phyloP scores from a whole-genome alignment of 2,888 invertebrate genomes.

The Philopedon plagiatum region DNA sequence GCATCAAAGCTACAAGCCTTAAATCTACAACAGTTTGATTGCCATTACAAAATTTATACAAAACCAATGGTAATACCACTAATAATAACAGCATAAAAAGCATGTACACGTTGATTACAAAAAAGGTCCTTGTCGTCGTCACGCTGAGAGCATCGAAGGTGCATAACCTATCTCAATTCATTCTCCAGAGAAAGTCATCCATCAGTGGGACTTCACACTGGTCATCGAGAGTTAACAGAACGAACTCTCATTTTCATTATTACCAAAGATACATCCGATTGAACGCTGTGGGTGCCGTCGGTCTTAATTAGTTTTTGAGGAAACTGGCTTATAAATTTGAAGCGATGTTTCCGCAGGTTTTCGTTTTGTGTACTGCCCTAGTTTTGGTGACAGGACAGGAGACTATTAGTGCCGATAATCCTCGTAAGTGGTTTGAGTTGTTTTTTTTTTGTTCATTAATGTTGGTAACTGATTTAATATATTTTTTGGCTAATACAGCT shows the following conservation, averaged over 20 bases:
- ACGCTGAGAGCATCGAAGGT: conserved; percentile 13
- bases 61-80: neutral
- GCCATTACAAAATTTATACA: neutral
- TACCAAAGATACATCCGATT: conserved; percentile 6
- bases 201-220: conserved; percentile 8
- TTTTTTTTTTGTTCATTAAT: neutral
- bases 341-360: neutral
- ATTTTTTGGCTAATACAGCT: too few species aligned
- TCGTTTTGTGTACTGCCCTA: neutral
- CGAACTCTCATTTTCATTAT: conserved; percentile 37
- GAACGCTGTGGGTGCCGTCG: conserved; percentile 5
- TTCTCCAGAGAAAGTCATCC: conserved; percentile 38
- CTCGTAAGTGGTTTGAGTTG: conserved; percentile 28
- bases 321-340: neutral
- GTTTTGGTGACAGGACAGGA: conserved; percentile 14
- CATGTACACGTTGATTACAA: neutral
- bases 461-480: too few species aligned
- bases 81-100: neutral
- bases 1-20: neutral
- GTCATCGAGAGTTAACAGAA: conserved; percentile 8
- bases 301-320: neutral
- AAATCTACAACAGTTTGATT: neutral
- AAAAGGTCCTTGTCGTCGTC: neutral
- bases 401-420: conserved; percentile 32
- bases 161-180: conserved; percentile 31